A percentile compares a stretch with the other conserved stretches of the same genome.
phyloP scores from a whole-genome alignment of 2,113 vertebrate species.

The Istiophorus platypterus region DNA sequence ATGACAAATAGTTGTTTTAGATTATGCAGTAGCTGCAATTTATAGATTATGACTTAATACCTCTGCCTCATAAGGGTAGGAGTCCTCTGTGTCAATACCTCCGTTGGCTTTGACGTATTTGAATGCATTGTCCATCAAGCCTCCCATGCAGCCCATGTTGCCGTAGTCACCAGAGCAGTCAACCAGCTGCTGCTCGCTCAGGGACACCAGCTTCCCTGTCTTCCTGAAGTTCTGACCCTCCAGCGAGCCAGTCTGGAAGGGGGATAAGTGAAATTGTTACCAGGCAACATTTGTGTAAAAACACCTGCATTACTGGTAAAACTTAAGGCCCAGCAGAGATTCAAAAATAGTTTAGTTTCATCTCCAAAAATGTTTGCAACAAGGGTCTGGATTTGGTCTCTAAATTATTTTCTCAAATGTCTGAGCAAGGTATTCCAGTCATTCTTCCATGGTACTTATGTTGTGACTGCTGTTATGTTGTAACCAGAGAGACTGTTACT shows the following conservation, averaged over 20 bases:
- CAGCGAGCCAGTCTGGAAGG: slow-evolving; percentile 81
- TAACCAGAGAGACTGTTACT: not conserved
- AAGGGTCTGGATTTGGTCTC: not conserved
- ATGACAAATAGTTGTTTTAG: not conserved
- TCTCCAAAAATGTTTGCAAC: not conserved
- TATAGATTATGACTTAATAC: slow-evolving; percentile 43
- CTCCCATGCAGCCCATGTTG: slow-evolving; percentile 81
- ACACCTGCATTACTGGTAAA: not conserved
- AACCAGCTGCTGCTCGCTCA: slow-evolving; percentile 88
- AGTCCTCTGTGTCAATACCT: slow-evolving; percentile 84
- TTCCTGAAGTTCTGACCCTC: slow-evolving; percentile 85
- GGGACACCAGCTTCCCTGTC: slow-evolving; percentile 82
- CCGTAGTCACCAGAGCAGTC: slow-evolving; percentile 83
- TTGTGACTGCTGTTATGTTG: not conserved
- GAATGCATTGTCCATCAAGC: slow-evolving; percentile 83
- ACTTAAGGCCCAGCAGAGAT: slow-evolving; percentile 85
- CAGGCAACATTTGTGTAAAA: not conserved
- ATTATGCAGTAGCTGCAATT: not conserved
- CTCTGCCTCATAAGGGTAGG: slow-evolving; percentile 83
- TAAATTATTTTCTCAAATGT: not conserved
- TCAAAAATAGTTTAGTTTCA: not conserved
- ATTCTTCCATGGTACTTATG: not conserved
- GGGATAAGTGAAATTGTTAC: not conserved
- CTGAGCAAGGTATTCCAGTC: not conserved
- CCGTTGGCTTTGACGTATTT: slow-evolving; percentile 76